Base-by-base conservation (phyloP, 2,113 vertebrate species). In the Clinocottus analis region DNA sequence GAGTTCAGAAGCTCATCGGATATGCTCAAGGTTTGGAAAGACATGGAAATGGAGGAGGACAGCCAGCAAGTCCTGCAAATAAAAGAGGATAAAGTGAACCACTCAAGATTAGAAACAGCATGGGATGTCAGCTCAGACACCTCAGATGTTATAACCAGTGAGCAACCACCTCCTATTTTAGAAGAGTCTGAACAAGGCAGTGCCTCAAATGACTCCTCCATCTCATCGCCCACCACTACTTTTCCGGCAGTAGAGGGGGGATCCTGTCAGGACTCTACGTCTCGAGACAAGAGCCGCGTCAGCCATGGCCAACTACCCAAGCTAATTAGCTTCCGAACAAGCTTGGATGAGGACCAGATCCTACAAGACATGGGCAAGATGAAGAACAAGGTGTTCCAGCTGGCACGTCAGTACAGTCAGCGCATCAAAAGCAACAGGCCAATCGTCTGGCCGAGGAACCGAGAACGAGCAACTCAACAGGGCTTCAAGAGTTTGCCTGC, bases 351-450 rank as follows among this genome's bases (percentile, higher is more conserved):
- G 39, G 95, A 95, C 3, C 62, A 95, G 81, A 91, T 94, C 75
- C 74, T 94, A 9, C 93, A 95, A 70, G 95, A 95, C 78, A 92
- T 94, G 90, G 95, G 94, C 45, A 95, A 91, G 75, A 89, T 94
- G 93, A 96, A 96, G 86, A 97, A 94, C 85, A 98, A 96, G 89
- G 98, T 99, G 37, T 98, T 97, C 90, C 97, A 97, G 87, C 84
- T 99, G 91, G 98, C 97, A 0, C 96, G 97, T 39, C 97, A 97
- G 85, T 99, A 97, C 91, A 99, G 97, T 89, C 97, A 99, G 81
- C 96, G 97, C 65, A 98, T 98, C 84, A 99, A 97, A 89, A 96
- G 92, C 76, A 96, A 87, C 89, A 91, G 62, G 61, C 93, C 91
- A 0, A 5, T n/a, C 1, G 63, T 90, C 1, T 94, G 81, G 87